These are phyloP conservation scores for Acrossocheilus fasciatus DNA, from an alignment of 2,797 vertebrate genomes.

Conservation along the genomic window DNA sequence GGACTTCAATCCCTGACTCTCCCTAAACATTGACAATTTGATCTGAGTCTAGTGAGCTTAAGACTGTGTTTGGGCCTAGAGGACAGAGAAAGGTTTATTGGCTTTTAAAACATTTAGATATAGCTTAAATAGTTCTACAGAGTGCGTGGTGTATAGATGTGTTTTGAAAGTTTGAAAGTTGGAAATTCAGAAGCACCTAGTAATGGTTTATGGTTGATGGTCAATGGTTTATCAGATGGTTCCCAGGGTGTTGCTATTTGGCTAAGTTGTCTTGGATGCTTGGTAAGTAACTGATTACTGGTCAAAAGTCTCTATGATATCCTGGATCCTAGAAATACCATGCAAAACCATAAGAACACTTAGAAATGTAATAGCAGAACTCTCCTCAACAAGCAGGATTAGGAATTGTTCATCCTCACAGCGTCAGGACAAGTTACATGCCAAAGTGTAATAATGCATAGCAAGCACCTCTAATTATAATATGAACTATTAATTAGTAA, in stretches of 20 bases:
- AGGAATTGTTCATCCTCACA: neutral
- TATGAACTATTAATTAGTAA: neutral
- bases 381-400: neutral
- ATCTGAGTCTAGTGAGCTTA: slow-evolving; percentile 11
- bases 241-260: neutral
- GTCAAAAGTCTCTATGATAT: neutral
- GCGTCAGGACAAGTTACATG: neutral
- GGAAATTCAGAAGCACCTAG: neutral
- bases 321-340: neutral
- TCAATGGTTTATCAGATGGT: neutral
- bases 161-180: neutral
- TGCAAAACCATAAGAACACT: neutral
- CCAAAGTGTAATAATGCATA: neutral
- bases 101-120: slow-evolving; percentile 4
- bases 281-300: neutral
- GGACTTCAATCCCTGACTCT: neutral
- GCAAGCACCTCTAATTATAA: neutral
- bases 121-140: neutral
- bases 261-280: no score
- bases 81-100: slow-evolving; percentile 18
- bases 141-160: neutral
- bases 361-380: neutral
- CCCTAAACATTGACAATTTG: slow-evolving; percentile 9
- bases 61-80: neutral
- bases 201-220: no score